Evolutionary conservation across 2,113 vertebrate species (phyloP).

Genomic region (Protobothrops mucrosquamatus): DNA sequence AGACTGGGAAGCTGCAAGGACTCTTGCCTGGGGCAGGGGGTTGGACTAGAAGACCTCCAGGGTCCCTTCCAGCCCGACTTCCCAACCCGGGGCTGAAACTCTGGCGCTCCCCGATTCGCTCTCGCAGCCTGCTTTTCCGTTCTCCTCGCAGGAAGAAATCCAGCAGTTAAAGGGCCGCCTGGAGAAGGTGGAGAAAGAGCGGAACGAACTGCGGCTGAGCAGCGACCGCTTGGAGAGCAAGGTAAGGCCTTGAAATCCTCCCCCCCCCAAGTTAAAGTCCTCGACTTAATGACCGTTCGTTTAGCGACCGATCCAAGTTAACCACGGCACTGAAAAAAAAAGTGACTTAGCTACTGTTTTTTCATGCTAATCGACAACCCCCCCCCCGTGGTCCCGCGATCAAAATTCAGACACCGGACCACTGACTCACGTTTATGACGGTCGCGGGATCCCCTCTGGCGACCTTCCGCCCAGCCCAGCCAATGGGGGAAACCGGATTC

Average conservation of each 20-base stretch:
- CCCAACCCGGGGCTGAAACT: not conserved
- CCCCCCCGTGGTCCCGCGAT: rapidly evolving
- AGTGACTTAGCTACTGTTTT: not conserved
- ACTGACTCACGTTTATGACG: not conserved
- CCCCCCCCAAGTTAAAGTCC: too few relatives aligned
- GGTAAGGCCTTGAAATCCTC: constrained; percentile 65
- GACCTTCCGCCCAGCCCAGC: too few relatives aligned
- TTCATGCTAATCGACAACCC: not conserved
- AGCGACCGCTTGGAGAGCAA: constrained; percentile 91
- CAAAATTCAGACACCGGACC: not conserved
- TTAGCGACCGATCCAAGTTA: not conserved
- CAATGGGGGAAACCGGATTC: not conserved
- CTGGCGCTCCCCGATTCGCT: not conserved
- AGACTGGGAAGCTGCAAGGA: too few relatives aligned
- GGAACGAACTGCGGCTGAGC: constrained; percentile 90
- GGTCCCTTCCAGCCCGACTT: not conserved
- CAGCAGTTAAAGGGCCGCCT: constrained; percentile 87
- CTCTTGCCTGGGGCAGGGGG: too few relatives aligned
- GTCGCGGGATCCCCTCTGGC: too few relatives aligned
- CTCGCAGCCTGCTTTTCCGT: too few relatives aligned
- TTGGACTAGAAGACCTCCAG: not conserved
- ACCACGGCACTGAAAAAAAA: not conserved
- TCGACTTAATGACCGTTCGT: not conserved
- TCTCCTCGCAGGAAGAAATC: constrained; percentile 85
- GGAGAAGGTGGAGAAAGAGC: constrained; percentile 93